phyloP scores from a whole-genome alignment of 1,140 invertebrate genomes.

The Eriocheir sinensis region DNA sequence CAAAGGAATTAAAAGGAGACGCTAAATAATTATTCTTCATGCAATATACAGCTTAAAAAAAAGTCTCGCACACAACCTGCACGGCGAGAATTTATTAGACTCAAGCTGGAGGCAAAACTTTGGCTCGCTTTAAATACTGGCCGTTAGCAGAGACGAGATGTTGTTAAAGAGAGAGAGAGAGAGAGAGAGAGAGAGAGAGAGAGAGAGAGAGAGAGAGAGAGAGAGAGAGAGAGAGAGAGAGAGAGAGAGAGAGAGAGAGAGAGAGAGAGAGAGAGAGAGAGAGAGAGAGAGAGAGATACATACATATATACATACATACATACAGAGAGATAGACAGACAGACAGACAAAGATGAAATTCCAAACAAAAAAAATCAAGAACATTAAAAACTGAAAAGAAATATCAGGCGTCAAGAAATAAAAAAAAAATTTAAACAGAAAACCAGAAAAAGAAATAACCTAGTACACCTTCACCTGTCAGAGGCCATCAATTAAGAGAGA shows the following conservation, averaged over 20 bases:
- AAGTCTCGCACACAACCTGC: background rate
- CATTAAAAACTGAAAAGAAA: background rate
- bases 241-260: slow-evolving; percentile 47
- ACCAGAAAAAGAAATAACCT: background rate
- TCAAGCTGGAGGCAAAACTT: background rate
- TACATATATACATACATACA: background rate
- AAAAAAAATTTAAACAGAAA: background rate
- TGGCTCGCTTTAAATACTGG: background rate
- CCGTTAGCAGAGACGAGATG: background rate
- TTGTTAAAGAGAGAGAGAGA: background rate
- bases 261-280: background rate
- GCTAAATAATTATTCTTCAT: too few relatives aligned
- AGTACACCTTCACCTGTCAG: background rate
- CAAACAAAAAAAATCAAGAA: background rate
- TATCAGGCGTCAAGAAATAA: background rate
- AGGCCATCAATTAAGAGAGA: background rate
- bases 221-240: slow-evolving; percentile 27
- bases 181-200: slow-evolving; percentile 26
- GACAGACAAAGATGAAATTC: background rate
- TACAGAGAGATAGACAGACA: background rate
- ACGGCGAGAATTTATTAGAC: background rate
- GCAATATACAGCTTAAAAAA: background rate
- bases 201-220: slow-evolving; percentile 41
- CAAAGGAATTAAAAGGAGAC: too few relatives aligned
- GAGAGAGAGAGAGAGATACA: background rate